Conservation (phyloP, 2,797 vertebrate genomes). For the Pygocentrus nattereri region DNA sequence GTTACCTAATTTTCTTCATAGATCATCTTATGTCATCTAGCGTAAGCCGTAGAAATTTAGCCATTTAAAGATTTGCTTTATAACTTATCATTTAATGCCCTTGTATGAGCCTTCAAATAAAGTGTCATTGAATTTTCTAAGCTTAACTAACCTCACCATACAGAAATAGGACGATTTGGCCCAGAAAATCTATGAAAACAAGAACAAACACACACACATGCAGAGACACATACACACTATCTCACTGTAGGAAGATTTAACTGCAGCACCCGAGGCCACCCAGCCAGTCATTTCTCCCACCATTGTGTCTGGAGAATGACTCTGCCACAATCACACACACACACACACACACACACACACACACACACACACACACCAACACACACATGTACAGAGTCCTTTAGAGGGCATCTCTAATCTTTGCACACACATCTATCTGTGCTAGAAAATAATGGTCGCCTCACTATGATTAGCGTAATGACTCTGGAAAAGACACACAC, state of each 20-base stretch:
- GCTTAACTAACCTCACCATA: no score
- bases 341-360: constrained; percentile 8
- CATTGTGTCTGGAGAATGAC: constrained; percentile 46
- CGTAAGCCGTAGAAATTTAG: no score
- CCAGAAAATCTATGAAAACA: not conserved
- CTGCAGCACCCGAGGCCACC: constrained; percentile 31
- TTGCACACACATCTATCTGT: constrained; percentile 49
- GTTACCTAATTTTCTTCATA: no score
- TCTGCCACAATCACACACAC: constrained; percentile 22
- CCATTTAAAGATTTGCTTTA: no score
- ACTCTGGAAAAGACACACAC: constrained; percentile 29
- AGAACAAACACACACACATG: constrained; percentile 23
- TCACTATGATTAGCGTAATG: constrained; percentile 49
- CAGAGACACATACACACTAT: constrained; percentile 18
- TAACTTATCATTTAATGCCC: no score
- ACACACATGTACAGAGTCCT: constrained; percentile 12
- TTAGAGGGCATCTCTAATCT: constrained; percentile 51
- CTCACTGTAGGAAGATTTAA: constrained; percentile 38
- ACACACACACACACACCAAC: constrained; percentile 25
- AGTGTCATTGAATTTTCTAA: no score
- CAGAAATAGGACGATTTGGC: not conserved
- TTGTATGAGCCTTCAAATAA: no score
- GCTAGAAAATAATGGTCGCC: constrained; percentile 50
- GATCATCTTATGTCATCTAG: no score
- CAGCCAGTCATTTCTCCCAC: constrained; percentile 39